Conservation (phyloP, 2,888 invertebrate species). For the Sepiola atlantica region DNA sequence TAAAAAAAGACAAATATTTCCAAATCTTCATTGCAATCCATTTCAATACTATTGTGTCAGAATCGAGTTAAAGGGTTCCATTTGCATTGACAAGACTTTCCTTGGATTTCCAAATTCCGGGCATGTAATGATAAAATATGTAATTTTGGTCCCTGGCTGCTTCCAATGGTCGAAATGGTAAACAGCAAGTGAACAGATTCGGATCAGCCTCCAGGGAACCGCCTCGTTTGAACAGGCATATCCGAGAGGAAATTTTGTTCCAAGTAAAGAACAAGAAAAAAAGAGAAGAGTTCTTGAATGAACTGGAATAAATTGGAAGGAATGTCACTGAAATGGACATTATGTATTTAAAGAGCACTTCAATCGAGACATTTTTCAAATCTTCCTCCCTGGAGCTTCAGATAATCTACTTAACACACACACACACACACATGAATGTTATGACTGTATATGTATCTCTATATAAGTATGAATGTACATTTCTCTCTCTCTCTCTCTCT, state of each 20-base stretch:
- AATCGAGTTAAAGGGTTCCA: too few relatives aligned
- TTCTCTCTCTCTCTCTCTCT: not conserved
- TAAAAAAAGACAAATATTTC: too few relatives aligned
- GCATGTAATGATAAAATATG: not conserved
- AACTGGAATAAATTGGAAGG: not conserved
- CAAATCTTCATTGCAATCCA: too few relatives aligned
- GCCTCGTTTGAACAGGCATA: not conserved
- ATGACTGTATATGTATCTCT: too few relatives aligned
- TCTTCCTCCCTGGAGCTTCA: not conserved
- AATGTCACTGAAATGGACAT: not conserved
- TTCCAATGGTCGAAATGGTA: not conserved
- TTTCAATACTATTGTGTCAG: too few relatives aligned
- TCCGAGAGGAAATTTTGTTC: not conserved
- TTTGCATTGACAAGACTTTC: not conserved
- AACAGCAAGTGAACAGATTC: not conserved
- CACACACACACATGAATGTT: not conserved
- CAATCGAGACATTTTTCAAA: not conserved
- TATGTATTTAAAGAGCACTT: not conserved
- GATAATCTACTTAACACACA: not conserved
- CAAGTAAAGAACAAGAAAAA: not conserved
- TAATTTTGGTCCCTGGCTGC: not conserved
- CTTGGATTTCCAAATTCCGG: not conserved
- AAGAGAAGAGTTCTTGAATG: not conserved
- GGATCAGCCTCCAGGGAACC: not conserved
- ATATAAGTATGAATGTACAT: not conserved